These are phyloP conservation scores for Protobothrops flavoviridis DNA, from an alignment of 2,113 vertebrate genomes.

Conservation along the genomic window DNA sequence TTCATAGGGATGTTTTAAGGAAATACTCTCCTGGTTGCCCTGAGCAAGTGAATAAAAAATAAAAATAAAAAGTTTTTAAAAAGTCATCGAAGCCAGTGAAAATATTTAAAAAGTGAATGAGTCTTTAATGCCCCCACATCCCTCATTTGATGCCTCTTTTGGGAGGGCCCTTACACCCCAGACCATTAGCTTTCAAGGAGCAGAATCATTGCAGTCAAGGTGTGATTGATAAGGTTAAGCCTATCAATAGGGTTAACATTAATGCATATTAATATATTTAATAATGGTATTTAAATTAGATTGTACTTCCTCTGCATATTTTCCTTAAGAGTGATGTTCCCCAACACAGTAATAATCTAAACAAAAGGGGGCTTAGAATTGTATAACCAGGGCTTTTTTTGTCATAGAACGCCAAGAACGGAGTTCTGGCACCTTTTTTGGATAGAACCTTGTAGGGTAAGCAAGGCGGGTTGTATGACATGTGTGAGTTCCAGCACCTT, in stretches of 20 bases:
- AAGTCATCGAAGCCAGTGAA: neutral
- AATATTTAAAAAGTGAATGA: neutral
- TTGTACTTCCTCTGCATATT: neutral
- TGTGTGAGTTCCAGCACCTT: no score
- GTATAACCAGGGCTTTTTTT: no score
- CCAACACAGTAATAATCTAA: neutral
- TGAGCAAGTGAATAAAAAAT: neutral
- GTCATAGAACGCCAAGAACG: no score
- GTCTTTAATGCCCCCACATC: neutral
- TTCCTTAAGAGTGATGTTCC: neutral
- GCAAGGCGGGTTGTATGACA: no score
- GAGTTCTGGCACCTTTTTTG: no score
- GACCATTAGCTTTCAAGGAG: neutral
- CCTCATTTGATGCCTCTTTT: neutral
- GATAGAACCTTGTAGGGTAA: no score
- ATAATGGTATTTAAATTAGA: neutral
- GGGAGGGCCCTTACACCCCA: no score
- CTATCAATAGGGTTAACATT: neutral
- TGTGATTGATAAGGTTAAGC: neutral
- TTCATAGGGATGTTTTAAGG: neutral
- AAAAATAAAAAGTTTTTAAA: neutral
- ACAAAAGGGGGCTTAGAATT: neutral
- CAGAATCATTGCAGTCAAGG: neutral
- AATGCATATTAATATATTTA: neutral
- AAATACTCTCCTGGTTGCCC: neutral